phyloP scores from a whole-genome alignment of 2,797 vertebrate genomes.

The Phalloptychus januarius region DNA sequence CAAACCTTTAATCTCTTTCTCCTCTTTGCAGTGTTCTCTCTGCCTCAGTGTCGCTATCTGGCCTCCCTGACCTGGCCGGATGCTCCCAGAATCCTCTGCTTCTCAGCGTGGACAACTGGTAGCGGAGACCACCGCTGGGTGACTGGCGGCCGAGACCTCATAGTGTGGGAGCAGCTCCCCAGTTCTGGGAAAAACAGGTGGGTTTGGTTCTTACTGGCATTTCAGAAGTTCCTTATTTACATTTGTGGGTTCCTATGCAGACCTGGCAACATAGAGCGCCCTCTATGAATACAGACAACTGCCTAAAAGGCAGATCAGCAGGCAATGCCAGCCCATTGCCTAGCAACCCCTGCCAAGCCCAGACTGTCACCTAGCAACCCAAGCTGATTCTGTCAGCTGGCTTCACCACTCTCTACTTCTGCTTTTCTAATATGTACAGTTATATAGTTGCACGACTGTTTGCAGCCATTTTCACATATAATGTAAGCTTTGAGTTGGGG shows the following conservation, averaged over 20 bases:
- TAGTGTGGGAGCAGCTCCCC: conserved; percentile 84
- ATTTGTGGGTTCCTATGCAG: conserved; percentile 8
- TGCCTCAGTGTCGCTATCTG: conserved; percentile 80
- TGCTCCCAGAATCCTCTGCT: conserved; percentile 81
- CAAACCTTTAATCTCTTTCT: not conserved
- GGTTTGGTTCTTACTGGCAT: conserved; percentile 12
- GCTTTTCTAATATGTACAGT: too few species aligned
- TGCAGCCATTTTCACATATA: too few species aligned
- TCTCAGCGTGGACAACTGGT: conserved; percentile 80
- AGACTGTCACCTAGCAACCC: too few species aligned
- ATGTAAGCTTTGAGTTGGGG: too few species aligned
- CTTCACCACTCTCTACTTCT: too few species aligned
- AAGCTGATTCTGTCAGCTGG: too few species aligned
- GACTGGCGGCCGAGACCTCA: conserved; percentile 78
- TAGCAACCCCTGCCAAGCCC: too few species aligned
- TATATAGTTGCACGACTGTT: too few species aligned
- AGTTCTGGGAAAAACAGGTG: conserved; percentile 79
- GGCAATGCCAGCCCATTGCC: too few species aligned
- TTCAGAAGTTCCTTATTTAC: conserved; percentile 37
- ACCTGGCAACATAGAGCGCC: not conserved
- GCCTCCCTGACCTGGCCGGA: conserved; percentile 77
- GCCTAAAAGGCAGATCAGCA: too few species aligned
- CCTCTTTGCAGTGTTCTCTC: conserved; percentile 76
- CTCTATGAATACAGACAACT: not conserved
- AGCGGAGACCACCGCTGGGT: conserved; percentile 86